Evolutionary conservation across 1,140 invertebrate genomes (phyloP).

Genomic region (Anastrepha ludens): DNA sequence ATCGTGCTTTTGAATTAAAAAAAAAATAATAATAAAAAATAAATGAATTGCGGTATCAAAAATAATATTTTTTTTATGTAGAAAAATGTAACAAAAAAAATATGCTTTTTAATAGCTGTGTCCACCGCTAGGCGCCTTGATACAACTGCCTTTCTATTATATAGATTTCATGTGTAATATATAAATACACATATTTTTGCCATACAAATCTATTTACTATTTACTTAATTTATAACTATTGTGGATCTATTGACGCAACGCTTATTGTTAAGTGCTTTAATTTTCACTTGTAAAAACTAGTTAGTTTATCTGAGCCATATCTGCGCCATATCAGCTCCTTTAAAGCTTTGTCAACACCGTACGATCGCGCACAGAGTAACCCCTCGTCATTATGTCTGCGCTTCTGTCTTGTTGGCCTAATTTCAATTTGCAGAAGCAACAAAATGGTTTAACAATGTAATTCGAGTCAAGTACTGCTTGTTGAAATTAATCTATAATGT

Average conservation of each 20-base stretch:
- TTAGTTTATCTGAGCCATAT: constrained; percentile 35
- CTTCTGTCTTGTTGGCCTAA: constrained; percentile 1
- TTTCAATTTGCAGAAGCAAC: neutral
- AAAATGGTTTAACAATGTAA: neutral
- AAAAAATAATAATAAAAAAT: too few relatives aligned
- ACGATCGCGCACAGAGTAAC: neutral
- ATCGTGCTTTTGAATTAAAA: too few relatives aligned
- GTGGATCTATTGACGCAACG: neutral
- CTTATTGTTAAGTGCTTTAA: constrained; percentile 1
- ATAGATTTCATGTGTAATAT: too few relatives aligned
- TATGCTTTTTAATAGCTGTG: too few relatives aligned
- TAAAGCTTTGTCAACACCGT: neutral
- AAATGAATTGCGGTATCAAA: too few relatives aligned
- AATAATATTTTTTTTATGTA: too few relatives aligned
- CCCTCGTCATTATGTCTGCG: neutral
- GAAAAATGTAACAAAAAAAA: too few relatives aligned
- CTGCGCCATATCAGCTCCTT: neutral
- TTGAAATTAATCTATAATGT: constrained; percentile 13
- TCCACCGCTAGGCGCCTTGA: too few relatives aligned
- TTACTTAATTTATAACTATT: constrained; percentile 43
- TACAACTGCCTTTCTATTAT: too few relatives aligned
- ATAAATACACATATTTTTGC: too few relatives aligned
- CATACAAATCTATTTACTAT: neutral
- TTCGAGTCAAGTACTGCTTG: neutral
- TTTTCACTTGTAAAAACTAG: constrained; percentile 17